Base-by-base conservation (phyloP, 2,888 invertebrate genomes). In the Oscheius sp. region DNA sequence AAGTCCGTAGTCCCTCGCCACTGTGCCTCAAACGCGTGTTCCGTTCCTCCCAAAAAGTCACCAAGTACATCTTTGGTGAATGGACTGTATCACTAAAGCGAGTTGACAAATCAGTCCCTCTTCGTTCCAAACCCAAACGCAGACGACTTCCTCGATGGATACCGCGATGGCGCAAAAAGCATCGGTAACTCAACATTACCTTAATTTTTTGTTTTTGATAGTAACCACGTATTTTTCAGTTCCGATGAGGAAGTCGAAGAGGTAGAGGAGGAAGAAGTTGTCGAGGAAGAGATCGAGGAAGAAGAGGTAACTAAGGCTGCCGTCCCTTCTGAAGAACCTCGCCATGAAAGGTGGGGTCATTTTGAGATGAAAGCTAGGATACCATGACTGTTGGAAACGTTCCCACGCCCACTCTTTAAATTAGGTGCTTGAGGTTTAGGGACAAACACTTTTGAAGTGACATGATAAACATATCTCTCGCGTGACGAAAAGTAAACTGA, bases 261-360 rank as follows among this genome's bases (percentile, higher is more conserved):
- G 70, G 79, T 82, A 33, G 81, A 80, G 29, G 86, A 86, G 62
- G 86, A 85, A 63, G 84, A 84, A 70, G 42, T 76, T 11, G 83
- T 79, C 13, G 82, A 81, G 72, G 80, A 74, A 65, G 74, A 75
- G 33, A 37, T 55, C 35, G 68, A 68, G 33, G 68, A 68, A 68
- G 68, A n/a, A 4, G 68, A 68, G 13, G 53, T 48, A 13, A 50
- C 50, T 32, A 59, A 74, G 50, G 76, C 72, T 21, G 66, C 71
- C 50, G 79, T 71, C 71, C 75, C 75, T 48, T 74, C 76, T 48
- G 78, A 78, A 37, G 70, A 57, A 66, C 74, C 72, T 70, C 76
- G 58, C 59, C 76, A 75, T n/a, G 71, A 73, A 37, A 66, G 47
- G 32, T 60, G 32, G 35, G n/a, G 3, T 53, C 10, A 33, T 53